Evolutionary conservation across 2,113 vertebrate species (phyloP).

Genomic region (Clinocottus analis): DNA sequence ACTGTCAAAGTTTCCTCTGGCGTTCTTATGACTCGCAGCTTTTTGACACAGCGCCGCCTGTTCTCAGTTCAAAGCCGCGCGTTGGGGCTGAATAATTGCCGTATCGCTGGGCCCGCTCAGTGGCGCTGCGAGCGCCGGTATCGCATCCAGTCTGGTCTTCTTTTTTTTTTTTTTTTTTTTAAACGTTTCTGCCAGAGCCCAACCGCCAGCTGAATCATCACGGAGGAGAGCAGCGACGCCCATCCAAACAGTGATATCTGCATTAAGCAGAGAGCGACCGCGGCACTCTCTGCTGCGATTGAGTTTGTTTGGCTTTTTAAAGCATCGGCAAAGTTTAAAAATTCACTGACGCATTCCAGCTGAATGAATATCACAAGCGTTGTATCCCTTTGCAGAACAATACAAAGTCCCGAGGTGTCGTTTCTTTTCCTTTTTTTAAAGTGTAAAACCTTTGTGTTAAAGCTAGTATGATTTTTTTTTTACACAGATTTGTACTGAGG

Average conservation of each 20-base stretch:
- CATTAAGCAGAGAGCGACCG: constrained; percentile 9
- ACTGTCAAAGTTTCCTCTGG: constrained; percentile 21
- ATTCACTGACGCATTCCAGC: neutral
- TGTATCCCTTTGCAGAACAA: neutral
- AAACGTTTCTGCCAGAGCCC: constrained; percentile 41
- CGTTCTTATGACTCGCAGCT: constrained; percentile 39
- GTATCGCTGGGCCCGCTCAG: constrained; percentile 24
- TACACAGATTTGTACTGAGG: constrained; percentile 5
- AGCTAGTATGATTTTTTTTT: neutral
- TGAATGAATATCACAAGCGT: neutral
- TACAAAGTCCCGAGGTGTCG: neutral
- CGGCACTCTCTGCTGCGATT: neutral
- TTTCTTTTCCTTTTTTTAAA: neutral
- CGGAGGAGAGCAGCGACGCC: neutral
- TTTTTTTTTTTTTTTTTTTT: neutral
- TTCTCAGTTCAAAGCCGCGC: constrained; percentile 60
- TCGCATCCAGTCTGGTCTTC: neutral
- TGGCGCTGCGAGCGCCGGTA: constrained; percentile 1
- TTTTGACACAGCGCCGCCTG: constrained; percentile 61
- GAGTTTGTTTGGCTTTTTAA: neutral
- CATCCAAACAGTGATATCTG: constrained; percentile 16
- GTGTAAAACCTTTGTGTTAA: neutral
- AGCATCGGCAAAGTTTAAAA: neutral
- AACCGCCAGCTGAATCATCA: constrained; percentile 42
- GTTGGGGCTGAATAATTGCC: constrained; percentile 52